These are phyloP conservation scores for Actinia tenebrosa DNA, from an alignment of 64 coral and sea anemone genomes.

Conservation along the genomic window DNA sequence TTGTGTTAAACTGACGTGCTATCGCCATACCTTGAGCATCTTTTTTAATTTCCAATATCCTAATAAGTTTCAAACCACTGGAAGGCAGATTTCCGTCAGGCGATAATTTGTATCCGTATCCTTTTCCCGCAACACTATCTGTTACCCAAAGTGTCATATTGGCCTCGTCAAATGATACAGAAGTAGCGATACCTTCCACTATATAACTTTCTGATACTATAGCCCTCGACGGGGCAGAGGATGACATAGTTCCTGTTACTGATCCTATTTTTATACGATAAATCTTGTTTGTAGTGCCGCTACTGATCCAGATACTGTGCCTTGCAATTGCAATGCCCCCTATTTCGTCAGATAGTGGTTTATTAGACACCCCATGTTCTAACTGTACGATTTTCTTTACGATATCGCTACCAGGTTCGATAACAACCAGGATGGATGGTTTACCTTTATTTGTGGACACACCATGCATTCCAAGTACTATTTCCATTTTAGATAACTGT, in stretches of 20 bases:
- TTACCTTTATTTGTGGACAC: slow-evolving; percentile 71
- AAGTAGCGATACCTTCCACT: slow-evolving; percentile 51
- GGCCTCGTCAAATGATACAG: slow-evolving; percentile 74
- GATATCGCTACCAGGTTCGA: slow-evolving; percentile 23
- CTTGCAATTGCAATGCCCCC: slow-evolving; percentile 76
- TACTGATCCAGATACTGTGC: slow-evolving; percentile 58
- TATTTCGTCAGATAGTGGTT: slow-evolving; percentile 51
- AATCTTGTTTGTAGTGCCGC: slow-evolving; percentile 34
- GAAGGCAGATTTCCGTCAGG: slow-evolving; percentile 56
- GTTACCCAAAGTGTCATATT: slow-evolving; percentile 70
- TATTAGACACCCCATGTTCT: slow-evolving; percentile 12
- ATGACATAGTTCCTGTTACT: slow-evolving; percentile 17
- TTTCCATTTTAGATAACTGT: slow-evolving; percentile 42
- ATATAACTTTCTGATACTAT: slow-evolving; percentile 16
- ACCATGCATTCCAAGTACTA: slow-evolving; percentile 91
- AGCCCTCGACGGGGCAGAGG: slow-evolving; percentile 33
- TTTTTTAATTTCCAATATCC: slow-evolving; percentile 58
- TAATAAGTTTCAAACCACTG: slow-evolving; percentile 27
- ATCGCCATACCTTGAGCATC: slow-evolving; percentile 83
- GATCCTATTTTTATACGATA: slow-evolving; percentile 38
- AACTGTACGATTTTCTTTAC: slow-evolving; percentile 79
- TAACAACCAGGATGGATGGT: slow-evolving; percentile 74
- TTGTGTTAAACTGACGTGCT: slow-evolving; percentile 68
- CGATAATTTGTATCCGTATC: slow-evolving; percentile 62
- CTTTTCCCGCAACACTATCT: slow-evolving; percentile 46